Percentiles rank a stretch among this genome's conserved stretches.
These are phyloP conservation scores for Acipenser oxyrinchus DNA, from an alignment of 2,797 vertebrate genomes.

Conservation along the genomic window DNA sequence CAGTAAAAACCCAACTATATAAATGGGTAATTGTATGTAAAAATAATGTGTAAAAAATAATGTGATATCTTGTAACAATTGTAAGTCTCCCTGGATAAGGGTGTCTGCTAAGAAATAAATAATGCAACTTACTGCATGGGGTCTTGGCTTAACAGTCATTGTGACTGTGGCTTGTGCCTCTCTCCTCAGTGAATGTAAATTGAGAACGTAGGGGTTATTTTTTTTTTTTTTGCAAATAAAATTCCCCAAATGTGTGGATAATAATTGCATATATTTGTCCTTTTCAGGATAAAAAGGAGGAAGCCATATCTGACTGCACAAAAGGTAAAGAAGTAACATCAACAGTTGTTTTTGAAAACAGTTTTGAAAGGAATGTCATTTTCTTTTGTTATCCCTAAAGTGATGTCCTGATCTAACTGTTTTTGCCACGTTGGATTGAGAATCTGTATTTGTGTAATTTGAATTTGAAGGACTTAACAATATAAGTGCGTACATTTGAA, in stretches of 20 bases:
- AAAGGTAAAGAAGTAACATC: conserved; percentile 48
- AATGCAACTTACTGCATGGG: no score
- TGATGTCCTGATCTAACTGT: not conserved
- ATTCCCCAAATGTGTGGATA: no score
- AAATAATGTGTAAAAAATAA: no score
- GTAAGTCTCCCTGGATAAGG: no score
- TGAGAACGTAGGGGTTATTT: not conserved
- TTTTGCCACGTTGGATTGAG: not conserved
- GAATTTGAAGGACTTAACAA: no score
- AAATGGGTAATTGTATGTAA: no score
- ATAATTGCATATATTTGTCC: conserved; percentile 17
- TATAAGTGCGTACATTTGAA: no score
- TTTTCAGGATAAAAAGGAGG: conserved; percentile 62
- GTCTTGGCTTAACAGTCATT: no score
- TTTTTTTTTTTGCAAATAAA: conserved; percentile 1
- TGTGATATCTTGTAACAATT: no score
- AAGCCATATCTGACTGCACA: conserved; percentile 62
- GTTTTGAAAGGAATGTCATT: not conserved
- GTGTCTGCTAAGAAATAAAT: no score
- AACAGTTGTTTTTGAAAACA: not conserved
- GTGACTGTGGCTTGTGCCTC: not conserved
- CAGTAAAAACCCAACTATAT: no score
- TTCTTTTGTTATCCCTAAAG: not conserved
- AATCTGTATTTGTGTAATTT: not conserved
- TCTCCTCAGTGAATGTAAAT: not conserved